Base-by-base conservation (phyloP, 2,113 vertebrate genomes). In the Pseudolaguvia tuberculata region DNA sequence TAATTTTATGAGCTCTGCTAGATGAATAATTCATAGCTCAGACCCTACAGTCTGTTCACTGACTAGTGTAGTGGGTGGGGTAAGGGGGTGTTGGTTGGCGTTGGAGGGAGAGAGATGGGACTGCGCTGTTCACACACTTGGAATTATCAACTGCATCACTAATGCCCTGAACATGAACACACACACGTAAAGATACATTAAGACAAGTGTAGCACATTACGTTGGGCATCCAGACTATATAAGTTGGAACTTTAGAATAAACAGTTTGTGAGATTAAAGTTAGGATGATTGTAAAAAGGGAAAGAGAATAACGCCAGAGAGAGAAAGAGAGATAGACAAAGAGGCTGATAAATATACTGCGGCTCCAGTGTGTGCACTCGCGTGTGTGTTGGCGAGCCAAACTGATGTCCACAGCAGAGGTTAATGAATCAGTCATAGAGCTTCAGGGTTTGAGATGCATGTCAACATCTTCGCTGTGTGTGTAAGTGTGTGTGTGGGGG, bases 381-480 rank as follows among this genome's bases (percentile, higher is more conserved):
- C 12, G 23, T 17, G 67, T 61, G 45, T 73, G 55, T 69, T 72
- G 55, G 29, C 17, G 70, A 72, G 23, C 57, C 51, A 8, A 76
- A 68, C 67, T 68, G 62, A 71, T 31, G 20, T 68, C 52, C 20
- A 73, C 31, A 72, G 52, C 45, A 47, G 52, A 29, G 59, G 42
- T 79, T 75, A 58, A 70, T n/a, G 53, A 45, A 52, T 72, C 73
- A 80, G 52, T 79, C 78, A 67, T 20, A 52, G 52, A 56, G 62
- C 27, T 29, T 72, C 29, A 72, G 69, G 66, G 73, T 58, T 47
- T 75, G 67, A 55, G 31, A 52, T 55, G 50, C 65, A 52, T 69
- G 25, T 73, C 78, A 76, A 45, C 61, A 42, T 14, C 8, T 42
- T 52, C 29, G 0, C 42, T 58, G 20, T 61, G 67, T 58, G 56